phyloP scores from a whole-genome alignment of 2,888 invertebrate genomes.

The Thecophora atra region DNA sequence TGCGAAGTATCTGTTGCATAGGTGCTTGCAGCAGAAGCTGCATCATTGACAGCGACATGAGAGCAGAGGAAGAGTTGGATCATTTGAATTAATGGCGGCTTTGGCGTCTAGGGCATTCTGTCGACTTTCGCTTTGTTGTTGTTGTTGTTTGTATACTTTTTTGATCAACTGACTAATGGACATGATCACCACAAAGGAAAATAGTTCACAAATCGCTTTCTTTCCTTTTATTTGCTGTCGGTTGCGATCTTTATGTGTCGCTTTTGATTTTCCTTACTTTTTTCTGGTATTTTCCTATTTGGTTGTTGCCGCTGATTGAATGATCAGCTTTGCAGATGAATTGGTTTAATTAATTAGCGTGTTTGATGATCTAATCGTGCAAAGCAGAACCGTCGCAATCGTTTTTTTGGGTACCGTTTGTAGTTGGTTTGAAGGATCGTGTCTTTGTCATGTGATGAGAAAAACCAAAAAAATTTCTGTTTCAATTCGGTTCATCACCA shows the following conservation, averaged over 20 bases:
- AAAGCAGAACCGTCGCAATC: slow-evolving; percentile 24
- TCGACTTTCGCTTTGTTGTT: slow-evolving; percentile 24
- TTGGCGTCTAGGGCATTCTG: slow-evolving; percentile 9
- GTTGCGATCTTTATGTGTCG: not conserved
- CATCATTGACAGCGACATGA: not conserved
- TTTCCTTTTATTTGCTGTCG: not conserved
- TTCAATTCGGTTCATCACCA: too few relatives aligned
- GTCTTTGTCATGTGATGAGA: not conserved
- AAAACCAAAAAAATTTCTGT: not conserved
- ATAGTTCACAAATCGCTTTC: slow-evolving; percentile 34
- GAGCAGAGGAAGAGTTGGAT: slow-evolving; percentile 6
- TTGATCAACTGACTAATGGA: slow-evolving; percentile 26
- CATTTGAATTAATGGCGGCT: slow-evolving; percentile 35
- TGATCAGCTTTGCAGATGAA: slow-evolving; percentile 46
- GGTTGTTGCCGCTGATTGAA: slow-evolving; percentile 35
- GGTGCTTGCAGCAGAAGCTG: not conserved
- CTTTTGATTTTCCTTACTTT: slow-evolving; percentile 28
- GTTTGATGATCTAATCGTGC: slow-evolving; percentile 49
- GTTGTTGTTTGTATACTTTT: slow-evolving; percentile 27
- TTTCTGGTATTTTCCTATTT: slow-evolving; percentile 16
- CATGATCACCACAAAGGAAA: slow-evolving; percentile 35
- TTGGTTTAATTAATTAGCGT: slow-evolving; percentile 53
- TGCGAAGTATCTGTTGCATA: not conserved
- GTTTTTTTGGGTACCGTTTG: slow-evolving; percentile 4
- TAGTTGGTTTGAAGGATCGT: slow-evolving; percentile 28